Percentiles rank a stretch among this genome's conserved stretches.
phyloP scores from a whole-genome alignment of 2,888 invertebrate species.

The Lasioglossum vierecki region DNA sequence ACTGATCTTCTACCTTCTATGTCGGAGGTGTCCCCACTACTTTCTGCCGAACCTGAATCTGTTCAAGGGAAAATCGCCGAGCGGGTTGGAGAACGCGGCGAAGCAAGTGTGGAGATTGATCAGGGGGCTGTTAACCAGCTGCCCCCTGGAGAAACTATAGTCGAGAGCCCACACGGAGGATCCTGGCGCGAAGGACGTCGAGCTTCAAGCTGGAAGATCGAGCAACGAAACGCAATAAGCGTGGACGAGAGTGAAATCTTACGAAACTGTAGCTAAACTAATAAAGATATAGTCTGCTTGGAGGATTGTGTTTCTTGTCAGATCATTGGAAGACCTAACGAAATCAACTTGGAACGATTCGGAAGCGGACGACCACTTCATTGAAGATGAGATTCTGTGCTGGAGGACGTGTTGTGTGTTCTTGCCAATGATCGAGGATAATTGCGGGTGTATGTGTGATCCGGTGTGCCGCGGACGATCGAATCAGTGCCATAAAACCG shows the following conservation, averaged over 20 bases:
- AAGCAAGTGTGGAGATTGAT: constrained; percentile 97
- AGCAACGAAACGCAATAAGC: not conserved
- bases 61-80: constrained; percentile 95
- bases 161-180: constrained; percentile 31
- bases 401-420: constrained; percentile 60
- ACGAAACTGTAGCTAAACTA: not conserved
- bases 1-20: constrained; percentile 97
- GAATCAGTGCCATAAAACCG: constrained; percentile 68
- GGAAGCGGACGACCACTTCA: not conserved
- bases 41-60: constrained; percentile 96
- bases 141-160: constrained; percentile 96
- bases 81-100: constrained; percentile 95
- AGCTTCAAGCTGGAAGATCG: not conserved
- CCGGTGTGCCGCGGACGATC: constrained; percentile 61
- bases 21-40: constrained; percentile 97
- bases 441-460: constrained; percentile 57
- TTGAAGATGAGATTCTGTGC: constrained; percentile 1
- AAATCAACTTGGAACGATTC: not conserved
- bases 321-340: not conserved
- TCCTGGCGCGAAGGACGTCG: not conserved
- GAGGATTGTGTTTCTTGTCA: not conserved
- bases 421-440: constrained; percentile 25
- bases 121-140: constrained; percentile 94
- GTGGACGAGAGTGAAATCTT: not conserved
- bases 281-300: constrained; percentile 1